These are phyloP conservation scores for Diabrotica balteata DNA, from an alignment of 2,888 invertebrate genomes.

Conservation along the genomic window DNA sequence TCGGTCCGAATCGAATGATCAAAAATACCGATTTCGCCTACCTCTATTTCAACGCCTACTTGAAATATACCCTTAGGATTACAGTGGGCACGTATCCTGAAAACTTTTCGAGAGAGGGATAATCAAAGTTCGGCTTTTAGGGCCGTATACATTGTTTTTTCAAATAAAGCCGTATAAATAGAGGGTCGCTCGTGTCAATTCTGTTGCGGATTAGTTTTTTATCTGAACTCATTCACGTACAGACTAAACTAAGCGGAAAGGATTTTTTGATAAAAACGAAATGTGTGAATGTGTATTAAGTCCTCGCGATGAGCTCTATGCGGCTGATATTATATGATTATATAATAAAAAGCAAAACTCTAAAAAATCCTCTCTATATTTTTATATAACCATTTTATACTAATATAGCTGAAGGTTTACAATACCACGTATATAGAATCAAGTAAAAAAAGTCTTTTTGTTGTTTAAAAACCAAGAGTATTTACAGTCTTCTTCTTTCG, in stretches of 20 bases:
- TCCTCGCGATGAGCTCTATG: neutral
- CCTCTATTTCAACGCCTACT: too few species aligned
- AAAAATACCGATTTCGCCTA: too few species aligned
- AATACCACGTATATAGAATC: too few species aligned
- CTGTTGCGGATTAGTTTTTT: constrained; percentile 15
- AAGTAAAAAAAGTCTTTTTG: too few species aligned
- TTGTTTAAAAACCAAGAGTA: too few species aligned
- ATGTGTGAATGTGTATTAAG: neutral
- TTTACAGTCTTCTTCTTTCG: too few species aligned
- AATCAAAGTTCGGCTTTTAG: constrained; percentile 34
- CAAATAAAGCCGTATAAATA: constrained; percentile 26
- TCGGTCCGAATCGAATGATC: too few species aligned
- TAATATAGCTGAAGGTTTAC: too few species aligned
- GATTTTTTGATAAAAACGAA: constrained; percentile 6
- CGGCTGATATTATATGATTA: too few species aligned
- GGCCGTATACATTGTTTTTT: constrained; percentile 26
- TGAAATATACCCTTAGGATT: constrained; percentile 54
- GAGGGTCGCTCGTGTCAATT: constrained; percentile 21
- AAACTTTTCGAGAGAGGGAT: constrained; percentile 45
- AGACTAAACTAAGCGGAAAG: constrained; percentile 11
- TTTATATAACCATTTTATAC: too few species aligned
- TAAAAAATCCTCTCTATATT: too few species aligned
- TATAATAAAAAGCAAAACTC: too few species aligned
- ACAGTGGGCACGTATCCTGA: constrained; percentile 54
- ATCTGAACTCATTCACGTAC: constrained; percentile 14